Conservation (phyloP, 2,888 invertebrate species). For the Chrysina gloriosa region DNA sequence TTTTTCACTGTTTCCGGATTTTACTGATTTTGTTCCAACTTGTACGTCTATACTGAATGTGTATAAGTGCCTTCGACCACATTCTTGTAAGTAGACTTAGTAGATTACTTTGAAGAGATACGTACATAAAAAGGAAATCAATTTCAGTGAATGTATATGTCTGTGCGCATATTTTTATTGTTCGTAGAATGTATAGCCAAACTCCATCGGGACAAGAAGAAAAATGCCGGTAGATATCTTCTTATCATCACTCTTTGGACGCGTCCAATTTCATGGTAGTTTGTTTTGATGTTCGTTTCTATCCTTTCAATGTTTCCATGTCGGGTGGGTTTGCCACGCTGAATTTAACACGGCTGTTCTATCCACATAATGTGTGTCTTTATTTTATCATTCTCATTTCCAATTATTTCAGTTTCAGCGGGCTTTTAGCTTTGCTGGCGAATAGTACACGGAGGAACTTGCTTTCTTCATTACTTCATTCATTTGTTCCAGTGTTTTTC, state of each 20-base stretch:
- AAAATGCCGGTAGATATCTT: constrained; percentile 25
- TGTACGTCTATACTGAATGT: too few relatives aligned
- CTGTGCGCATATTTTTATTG: constrained; percentile 22
- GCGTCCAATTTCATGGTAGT: constrained; percentile 43
- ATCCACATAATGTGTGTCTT: constrained; percentile 37
- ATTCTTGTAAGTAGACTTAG: too few relatives aligned
- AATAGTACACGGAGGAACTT: constrained; percentile 4
- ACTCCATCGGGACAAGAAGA: constrained; percentile 8
- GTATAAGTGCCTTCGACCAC: too few relatives aligned
- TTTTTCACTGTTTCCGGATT: too few relatives aligned
- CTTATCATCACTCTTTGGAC: constrained; percentile 37
- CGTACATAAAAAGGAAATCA: constrained; percentile 13
- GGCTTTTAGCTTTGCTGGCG: constrained; percentile 19
- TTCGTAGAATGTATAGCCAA: not conserved
- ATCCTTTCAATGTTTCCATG: constrained; percentile 39
- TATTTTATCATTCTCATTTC: constrained; percentile 36
- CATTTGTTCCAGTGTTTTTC: not conserved
- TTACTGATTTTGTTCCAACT: too few relatives aligned
- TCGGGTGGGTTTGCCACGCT: constrained; percentile 35
- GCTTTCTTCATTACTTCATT: not conserved
- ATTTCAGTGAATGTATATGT: constrained; percentile 12
- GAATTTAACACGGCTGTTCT: constrained; percentile 44
- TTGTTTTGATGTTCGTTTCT: constrained; percentile 39
- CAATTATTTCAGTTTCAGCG: constrained; percentile 27
- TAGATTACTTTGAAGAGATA: too few relatives aligned